Evolutionary conservation across 2,888 invertebrate species (phyloP), one percentile per base, ranked within the genome.

Genomic region (Chelonus formosanus): DNA sequence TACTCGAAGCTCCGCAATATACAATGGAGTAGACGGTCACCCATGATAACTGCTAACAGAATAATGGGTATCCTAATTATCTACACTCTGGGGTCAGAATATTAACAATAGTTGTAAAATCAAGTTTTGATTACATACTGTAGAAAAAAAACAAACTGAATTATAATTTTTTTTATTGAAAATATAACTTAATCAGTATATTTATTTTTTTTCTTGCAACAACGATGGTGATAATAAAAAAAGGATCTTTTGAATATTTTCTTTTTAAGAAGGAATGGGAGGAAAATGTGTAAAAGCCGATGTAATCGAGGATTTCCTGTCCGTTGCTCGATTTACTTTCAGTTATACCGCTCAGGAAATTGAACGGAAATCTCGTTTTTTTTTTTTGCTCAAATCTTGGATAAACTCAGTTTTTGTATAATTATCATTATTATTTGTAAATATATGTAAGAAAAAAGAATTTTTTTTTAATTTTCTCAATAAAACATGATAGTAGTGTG

Each of bases 21-120:
- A 20, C 20, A 20, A 20, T 20, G 2, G 20, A 20, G 20, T 20
- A 20, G 20, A 20, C 20, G 20, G 20, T 20, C 20, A 20, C 20
- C 20, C 79, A 78, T 75, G 72, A 75, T 74, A 75, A 78, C 78
- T 76, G 72, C 78, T 83, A 82, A 82, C 82, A 78, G 79, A 79
- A 78, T 79, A 81, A 82, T 79, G 79, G 79, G 79, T 79, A 77
- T 78, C 75, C 74, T 65, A 64, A 65, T 66, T 68, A 70, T 72
- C 63, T 68, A 55, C 68, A n/a, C 3, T 8, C 60, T 53, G 47
- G 67, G 56, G 68, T 52, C 55, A 52, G 67, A 45, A 6, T 66
- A 74, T 80, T 80, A 79, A 78, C 74, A 65, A 47, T 66, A 62
- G 80, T 80, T 81, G 20, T 20, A 20, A 20, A 81, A 81, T 80